Conservation (phyloP, 2,888 invertebrate species). For the Pyrgus malvae region DNA sequence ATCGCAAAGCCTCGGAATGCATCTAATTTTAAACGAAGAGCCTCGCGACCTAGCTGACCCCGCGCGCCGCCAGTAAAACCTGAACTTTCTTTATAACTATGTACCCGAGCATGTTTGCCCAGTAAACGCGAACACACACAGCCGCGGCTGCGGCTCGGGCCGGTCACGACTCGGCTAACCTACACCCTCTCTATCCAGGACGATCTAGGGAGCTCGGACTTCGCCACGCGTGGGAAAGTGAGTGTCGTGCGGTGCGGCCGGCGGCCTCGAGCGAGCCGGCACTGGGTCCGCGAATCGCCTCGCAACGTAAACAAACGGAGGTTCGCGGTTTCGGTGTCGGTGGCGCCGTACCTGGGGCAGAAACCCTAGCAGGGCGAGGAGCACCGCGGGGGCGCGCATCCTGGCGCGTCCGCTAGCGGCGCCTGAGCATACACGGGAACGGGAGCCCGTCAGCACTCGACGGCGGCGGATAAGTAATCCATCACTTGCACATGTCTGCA, state of each 20-base stretch:
- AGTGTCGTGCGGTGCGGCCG: conserved; percentile 55
- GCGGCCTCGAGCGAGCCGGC: conserved; percentile 45
- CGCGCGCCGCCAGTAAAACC: conserved; percentile 77
- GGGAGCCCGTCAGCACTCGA: conserved; percentile 68
- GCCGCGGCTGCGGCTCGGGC: conserved; percentile 58
- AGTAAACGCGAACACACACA: conserved; percentile 75
- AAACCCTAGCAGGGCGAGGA: conserved; percentile 80
- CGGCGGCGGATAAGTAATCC: conserved; percentile 66
- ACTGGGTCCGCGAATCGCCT: conserved; percentile 37
- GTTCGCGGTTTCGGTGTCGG: conserved; percentile 66
- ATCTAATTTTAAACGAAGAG: conserved; percentile 81
- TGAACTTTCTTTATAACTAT: conserved; percentile 81
- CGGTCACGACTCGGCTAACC: conserved; percentile 74
- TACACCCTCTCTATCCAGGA: conserved; percentile 75
- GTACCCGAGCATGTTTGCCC: conserved; percentile 72
- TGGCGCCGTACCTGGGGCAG: conserved; percentile 74
- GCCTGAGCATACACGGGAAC: conserved; percentile 74
- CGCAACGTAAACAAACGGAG: conserved; percentile 59
- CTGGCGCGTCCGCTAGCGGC: conserved; percentile 78
- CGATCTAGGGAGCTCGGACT: conserved; percentile 47
- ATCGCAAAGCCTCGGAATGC: conserved; percentile 75
- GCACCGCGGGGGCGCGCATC: conserved; percentile 80
- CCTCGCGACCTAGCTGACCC: conserved; percentile 79
- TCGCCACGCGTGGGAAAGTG: conserved; percentile 73
- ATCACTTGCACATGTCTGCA: conserved; percentile 75